Evolutionary conservation across 2,797 vertebrate genomes (phyloP).

Genomic region (Characodon lateralis): DNA sequence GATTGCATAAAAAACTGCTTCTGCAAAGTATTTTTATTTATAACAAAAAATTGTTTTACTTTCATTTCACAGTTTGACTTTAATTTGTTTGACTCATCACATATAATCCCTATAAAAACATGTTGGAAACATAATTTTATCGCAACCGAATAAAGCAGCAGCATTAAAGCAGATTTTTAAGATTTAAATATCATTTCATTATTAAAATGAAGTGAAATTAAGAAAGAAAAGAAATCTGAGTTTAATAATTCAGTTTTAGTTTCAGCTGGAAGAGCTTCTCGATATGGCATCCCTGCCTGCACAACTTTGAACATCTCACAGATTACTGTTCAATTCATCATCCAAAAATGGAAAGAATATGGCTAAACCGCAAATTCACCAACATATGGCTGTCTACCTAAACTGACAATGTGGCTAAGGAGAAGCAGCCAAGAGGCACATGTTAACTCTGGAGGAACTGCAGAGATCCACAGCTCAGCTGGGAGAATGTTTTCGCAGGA

Average conservation of each 20-base stretch:
- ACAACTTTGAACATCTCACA: not conserved
- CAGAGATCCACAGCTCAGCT: no score
- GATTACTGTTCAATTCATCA: no score
- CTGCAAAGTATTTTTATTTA: no score
- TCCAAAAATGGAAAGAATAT: no score
- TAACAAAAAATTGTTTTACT: no score
- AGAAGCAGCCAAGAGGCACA: no score
- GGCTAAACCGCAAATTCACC: no score
- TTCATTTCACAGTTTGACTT: not conserved
- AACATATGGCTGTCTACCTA: no score
- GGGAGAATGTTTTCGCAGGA: no score
- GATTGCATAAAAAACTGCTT: no score
- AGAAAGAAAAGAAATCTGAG: constrained; percentile 28
- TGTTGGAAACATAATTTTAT: constrained; percentile 36
- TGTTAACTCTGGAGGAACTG: no score
- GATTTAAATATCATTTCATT: constrained; percentile 46
- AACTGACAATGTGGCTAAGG: no score
- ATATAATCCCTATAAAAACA: not conserved
- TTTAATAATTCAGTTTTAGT: constrained; percentile 26
- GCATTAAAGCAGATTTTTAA: constrained; percentile 40
- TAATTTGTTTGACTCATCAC: not conserved
- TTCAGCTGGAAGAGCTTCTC: constrained; percentile 12
- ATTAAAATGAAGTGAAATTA: constrained; percentile 1
- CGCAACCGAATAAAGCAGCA: not conserved
- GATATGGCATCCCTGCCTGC: constrained; percentile 21